Conservation (phyloP, 2,888 invertebrate species). For the Lasioglossum malachurum region DNA sequence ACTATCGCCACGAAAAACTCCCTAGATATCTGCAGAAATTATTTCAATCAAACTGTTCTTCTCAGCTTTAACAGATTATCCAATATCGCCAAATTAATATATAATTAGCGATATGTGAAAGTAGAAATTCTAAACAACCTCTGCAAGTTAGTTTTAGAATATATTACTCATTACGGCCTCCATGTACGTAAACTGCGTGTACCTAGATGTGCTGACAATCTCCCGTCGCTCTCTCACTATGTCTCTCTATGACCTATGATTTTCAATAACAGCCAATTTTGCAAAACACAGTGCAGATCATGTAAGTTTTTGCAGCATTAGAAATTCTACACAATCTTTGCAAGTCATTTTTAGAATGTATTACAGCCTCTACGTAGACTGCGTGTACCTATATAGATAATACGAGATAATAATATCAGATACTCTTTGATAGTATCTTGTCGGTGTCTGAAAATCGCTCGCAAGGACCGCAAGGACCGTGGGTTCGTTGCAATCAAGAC, state of each 20-base stretch:
- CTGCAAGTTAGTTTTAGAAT: neutral
- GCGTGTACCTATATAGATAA: too few species aligned
- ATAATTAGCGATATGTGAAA: neutral
- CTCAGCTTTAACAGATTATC: neutral
- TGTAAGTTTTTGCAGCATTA: too few species aligned
- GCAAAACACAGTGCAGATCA: neutral
- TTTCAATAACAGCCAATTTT: neutral
- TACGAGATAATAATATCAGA: too few species aligned
- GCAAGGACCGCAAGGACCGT: too few species aligned
- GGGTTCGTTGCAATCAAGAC: too few species aligned
- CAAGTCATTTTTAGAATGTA: too few species aligned
- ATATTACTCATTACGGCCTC: neutral
- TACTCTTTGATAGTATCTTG: too few species aligned
- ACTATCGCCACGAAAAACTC: conserved; percentile 24
- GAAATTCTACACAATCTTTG: too few species aligned
- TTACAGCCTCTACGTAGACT: too few species aligned
- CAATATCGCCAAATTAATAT: neutral
- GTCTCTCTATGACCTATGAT: neutral
- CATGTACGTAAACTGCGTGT: neutral
- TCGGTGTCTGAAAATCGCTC: too few species aligned
- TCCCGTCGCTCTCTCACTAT: neutral
- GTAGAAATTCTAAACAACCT: neutral
- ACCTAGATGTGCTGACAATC: neutral
- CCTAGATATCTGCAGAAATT: conserved; percentile 32
- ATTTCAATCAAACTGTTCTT: neutral